A percentile compares a stretch with the other conserved stretches of the same genome.
These are phyloP conservation scores for Coregonus ussuriensis DNA, from an alignment of 2,797 vertebrate species.

Conservation along the genomic window DNA sequence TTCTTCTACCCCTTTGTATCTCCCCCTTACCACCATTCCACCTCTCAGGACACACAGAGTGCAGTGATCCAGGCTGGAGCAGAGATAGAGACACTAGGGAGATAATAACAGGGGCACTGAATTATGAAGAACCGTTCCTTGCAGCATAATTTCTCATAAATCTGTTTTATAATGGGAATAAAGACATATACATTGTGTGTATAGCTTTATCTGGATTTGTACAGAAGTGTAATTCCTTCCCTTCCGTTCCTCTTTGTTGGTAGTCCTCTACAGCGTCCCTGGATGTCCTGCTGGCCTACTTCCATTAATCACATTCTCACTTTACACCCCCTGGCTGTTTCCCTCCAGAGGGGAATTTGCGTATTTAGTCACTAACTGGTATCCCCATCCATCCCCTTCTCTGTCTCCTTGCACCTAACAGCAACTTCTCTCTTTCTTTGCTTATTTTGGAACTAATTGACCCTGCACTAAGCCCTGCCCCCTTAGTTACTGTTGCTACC, in stretches of 20 bases:
- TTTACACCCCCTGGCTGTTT: conserved; percentile 54
- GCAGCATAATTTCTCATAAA: background rate
- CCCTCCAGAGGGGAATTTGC: conserved; percentile 71
- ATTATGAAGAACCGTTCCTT: background rate
- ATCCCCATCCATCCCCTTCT: conserved; percentile 45
- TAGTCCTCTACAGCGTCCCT: conserved; percentile 64
- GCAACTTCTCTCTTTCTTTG: background rate
- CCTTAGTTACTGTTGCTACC: background rate
- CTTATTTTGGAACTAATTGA: background rate
- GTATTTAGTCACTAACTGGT: conserved; percentile 64
- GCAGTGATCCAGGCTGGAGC: background rate
- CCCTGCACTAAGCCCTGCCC: too few relatives aligned
- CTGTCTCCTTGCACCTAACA: background rate
- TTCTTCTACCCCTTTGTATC: background rate
- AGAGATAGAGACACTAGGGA: background rate
- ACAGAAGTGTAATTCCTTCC: background rate
- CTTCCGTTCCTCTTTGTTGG: conserved; percentile 48
- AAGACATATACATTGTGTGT: background rate
- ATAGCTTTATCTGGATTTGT: background rate
- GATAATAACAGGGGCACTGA: background rate
- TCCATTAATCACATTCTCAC: conserved; percentile 74
- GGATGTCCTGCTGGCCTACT: conserved; percentile 66
- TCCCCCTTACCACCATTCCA: conserved; percentile 9
- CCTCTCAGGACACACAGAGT: background rate
- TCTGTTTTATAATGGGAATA: background rate